Base-by-base conservation (phyloP, 2,113 vertebrate species). In the Sclerurus mexicanus region DNA sequence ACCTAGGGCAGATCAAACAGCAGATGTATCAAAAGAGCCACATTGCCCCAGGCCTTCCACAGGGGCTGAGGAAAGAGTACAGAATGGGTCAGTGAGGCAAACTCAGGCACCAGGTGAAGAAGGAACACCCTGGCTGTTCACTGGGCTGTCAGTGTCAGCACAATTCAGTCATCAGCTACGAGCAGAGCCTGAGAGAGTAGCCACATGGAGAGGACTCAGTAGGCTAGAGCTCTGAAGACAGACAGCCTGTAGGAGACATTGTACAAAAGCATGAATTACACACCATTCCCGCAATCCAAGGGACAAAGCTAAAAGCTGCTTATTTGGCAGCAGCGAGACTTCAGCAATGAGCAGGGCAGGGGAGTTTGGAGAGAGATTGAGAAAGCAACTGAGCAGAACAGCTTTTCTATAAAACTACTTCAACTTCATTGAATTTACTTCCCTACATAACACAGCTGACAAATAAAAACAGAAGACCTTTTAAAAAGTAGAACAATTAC, bases 131-230 rank as follows among this genome's bases (percentile, higher is more conserved):
- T 60, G 53, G 33, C 28, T 90, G 37, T 25, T 58, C 44, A 7
- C 39, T 53, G 25, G 47, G 35, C 76, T 83, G 72, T 13, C 25
- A 50, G 6, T 35, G 30, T 22, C 55, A 81, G 42, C 35, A 40
- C 27, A 47, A 42, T 40, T 82, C 28, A 18, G 14, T 9, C 37
- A 40, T 37, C 28, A 67, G 30, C 53, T 83, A n/a, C 30, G 40
- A 50, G 44, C 49, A 80, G 46, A 82, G 39, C 46, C 31, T 5
- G 1, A 44, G 66, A 59, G 25, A 90, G 71, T 6, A 76, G 52
- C 3, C 35, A 31, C 13, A 30, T 35, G 12, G 42, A 79, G 35
- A 73, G 14, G 35, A 33, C n/a, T 39, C 1, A 0, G 31, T 18
- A 15, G 52, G 28, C 47, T 82, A 53, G 37, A 88, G 76, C 27